phyloP scores from a whole-genome alignment of 2,797 vertebrate species.

The Varecia variegata region DNA sequence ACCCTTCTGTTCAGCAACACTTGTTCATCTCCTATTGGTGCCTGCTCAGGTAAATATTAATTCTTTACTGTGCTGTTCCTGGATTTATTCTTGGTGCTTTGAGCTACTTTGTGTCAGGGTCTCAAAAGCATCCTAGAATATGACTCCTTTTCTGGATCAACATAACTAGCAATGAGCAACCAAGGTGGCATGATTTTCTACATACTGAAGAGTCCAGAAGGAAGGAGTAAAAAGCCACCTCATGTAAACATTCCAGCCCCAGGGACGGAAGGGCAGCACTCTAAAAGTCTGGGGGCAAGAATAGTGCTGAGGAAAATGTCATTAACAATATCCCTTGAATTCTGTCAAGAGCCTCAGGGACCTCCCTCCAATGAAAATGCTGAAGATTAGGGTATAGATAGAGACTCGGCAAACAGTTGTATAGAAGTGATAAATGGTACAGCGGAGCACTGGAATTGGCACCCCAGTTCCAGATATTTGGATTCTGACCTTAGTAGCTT shows the following conservation, averaged over 20 bases:
- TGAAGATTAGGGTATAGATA: not conserved
- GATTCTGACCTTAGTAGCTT: slow-evolving; percentile 7
- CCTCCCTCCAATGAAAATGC: not conserved
- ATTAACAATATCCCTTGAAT: not conserved
- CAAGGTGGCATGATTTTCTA: not conserved
- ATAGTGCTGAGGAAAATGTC: not conserved
- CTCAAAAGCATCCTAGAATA: slow-evolving; percentile 1
- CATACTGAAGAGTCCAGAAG: slow-evolving; percentile 26
- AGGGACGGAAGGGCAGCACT: not conserved
- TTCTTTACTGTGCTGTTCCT: slow-evolving; percentile 1
- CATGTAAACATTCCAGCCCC: not conserved
- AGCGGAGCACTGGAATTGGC: not conserved
- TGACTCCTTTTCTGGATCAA: slow-evolving; percentile 45
- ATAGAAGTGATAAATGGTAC: not conserved
- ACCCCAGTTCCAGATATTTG: not conserved
- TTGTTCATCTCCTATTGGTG: slow-evolving; percentile 38
- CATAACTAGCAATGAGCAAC: slow-evolving; percentile 26
- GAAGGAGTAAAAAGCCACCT: not conserved
- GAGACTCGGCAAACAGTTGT: not conserved
- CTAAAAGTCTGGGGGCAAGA: not conserved
- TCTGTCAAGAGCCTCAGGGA: not conserved
- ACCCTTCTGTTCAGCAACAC: not conserved
- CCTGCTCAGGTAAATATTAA: slow-evolving; percentile 49
- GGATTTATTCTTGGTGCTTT: slow-evolving; percentile 49
- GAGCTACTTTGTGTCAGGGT: slow-evolving; percentile 39